phyloP scores from a whole-genome alignment of 2,888 invertebrate genomes.

The Therioaphis trifolii region DNA sequence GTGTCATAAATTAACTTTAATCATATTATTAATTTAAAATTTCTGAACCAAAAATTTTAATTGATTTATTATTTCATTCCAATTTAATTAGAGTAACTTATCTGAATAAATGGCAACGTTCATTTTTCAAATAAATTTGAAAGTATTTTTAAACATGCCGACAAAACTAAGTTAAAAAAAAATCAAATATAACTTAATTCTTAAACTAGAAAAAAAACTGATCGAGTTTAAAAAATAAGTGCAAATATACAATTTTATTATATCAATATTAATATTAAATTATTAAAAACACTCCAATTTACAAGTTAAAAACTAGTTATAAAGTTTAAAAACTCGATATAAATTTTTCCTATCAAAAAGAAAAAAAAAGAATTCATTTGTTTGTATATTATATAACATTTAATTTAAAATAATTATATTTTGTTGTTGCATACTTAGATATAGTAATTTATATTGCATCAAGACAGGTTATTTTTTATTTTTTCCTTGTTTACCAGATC shows the following conservation, averaged over 20 bases:
- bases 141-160: conserved; percentile 16
- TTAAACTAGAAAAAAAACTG: too few relatives aligned
- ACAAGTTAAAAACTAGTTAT: conserved; percentile 56
- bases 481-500: conserved; percentile 93
- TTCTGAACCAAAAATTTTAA: too few relatives aligned
- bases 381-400: conserved; percentile 44
- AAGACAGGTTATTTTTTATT: conserved; percentile 75
- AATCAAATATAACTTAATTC: conserved; percentile 44
- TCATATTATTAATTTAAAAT: too few relatives aligned
- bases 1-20: too few relatives aligned
- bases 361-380: conserved; percentile 47
- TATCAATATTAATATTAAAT: conserved; percentile 51
- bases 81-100: conserved; percentile 49
- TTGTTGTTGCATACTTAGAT: conserved; percentile 52
- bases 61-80: conserved; percentile 18
- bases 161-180: conserved; percentile 46
- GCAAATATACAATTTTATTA: too few relatives aligned
- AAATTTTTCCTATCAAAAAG: conserved; percentile 34
- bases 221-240: too few relatives aligned
- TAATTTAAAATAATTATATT: conserved; percentile 43
- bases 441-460: conserved; percentile 52
- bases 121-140: conserved; percentile 11
- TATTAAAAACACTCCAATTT: conserved; percentile 47
- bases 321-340: too few relatives aligned
- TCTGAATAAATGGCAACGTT: conserved; percentile 39